Conservation (phyloP, 2,888 invertebrate genomes). For the Papilio protenor region DNA sequence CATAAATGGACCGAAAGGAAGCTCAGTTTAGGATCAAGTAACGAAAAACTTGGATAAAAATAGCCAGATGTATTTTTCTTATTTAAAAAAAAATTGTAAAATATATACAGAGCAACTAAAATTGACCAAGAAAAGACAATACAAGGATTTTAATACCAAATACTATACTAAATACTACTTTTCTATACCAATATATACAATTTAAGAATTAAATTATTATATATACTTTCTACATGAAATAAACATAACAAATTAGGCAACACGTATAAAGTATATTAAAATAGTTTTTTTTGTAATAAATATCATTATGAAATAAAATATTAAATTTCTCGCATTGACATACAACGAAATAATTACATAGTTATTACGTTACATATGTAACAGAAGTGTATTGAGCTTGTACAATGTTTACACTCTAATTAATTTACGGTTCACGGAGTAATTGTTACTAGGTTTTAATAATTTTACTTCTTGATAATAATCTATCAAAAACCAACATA, state of each 20-base stretch:
- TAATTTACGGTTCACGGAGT: constrained; percentile 11
- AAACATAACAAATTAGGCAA: too few species aligned
- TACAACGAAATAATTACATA: background rate
- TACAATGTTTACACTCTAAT: constrained; percentile 17
- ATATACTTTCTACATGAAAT: too few species aligned
- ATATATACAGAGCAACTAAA: background rate
- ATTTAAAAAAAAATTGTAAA: background rate
- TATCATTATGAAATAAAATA: too few species aligned
- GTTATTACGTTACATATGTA: background rate
- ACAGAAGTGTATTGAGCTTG: background rate
- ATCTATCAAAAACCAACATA: background rate
- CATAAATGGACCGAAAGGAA: constrained; percentile 19
- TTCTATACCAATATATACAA: background rate
- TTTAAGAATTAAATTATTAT: background rate
- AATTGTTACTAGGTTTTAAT: background rate
- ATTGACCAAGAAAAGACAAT: background rate
- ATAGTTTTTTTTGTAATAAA: too few species aligned
- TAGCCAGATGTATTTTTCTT: background rate
- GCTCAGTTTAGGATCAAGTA: background rate
- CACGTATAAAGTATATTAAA: too few species aligned
- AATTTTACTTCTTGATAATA: background rate
- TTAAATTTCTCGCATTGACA: background rate
- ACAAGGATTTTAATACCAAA: background rate
- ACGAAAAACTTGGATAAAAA: background rate
- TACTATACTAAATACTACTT: background rate